A percentile compares a stretch with the other conserved stretches of the same genome.
These are phyloP conservation scores for Sphenopsis melanotis DNA, from an alignment of 2,797 vertebrate genomes.

Conservation along the genomic window DNA sequence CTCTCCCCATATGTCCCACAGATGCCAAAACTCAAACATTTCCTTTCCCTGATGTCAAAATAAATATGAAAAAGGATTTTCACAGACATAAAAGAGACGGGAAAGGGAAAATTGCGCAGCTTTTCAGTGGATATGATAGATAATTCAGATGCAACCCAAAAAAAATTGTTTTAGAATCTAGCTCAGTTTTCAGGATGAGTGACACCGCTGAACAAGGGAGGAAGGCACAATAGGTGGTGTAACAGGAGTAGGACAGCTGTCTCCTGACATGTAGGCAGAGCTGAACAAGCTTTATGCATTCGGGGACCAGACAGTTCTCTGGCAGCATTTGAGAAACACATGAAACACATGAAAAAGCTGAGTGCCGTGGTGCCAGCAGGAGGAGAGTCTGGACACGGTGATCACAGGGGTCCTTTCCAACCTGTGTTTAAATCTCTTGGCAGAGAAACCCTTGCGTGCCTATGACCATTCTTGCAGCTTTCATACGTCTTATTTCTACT, in stretches of 20 bases:
- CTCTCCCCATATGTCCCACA: not conserved
- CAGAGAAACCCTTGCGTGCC: not conserved
- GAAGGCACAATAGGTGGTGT: not conserved
- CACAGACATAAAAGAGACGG: not conserved
- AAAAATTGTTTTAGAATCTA: not conserved
- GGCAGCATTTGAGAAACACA: not conserved
- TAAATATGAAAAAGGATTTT: not conserved
- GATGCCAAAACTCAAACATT: not conserved
- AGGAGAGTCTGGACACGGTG: fast-evolving
- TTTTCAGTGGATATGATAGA: not conserved
- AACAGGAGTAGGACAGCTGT: not conserved
- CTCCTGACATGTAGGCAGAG: not conserved
- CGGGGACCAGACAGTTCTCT: not conserved
- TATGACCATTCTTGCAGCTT: not conserved
- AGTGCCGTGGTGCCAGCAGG: not conserved
- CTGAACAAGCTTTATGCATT: not conserved
- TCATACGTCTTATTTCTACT: not conserved
- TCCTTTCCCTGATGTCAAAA: not conserved
- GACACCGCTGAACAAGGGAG: not conserved
- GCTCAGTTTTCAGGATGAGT: not conserved
- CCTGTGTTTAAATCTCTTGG: not conserved
- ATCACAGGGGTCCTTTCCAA: not conserved
- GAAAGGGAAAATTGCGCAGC: not conserved
- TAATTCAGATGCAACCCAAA: not conserved
- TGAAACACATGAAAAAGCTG: not conserved